Evolutionary conservation across 1,140 invertebrate species (phyloP), one percentile per base, ranked within the genome.

Genomic region (Bicyclus anynana): DNA sequence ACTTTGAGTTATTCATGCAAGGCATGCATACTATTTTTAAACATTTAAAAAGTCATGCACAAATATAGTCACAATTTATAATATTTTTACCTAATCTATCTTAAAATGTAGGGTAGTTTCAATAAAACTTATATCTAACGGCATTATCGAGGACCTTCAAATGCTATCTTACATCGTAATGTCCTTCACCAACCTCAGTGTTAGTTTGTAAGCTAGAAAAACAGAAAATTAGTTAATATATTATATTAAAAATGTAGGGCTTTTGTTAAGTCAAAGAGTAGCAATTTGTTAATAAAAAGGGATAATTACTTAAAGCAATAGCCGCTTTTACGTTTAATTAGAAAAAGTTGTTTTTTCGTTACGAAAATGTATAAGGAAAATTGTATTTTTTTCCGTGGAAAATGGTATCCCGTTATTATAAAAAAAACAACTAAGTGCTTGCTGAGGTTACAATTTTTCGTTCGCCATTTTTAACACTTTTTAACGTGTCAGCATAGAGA

Each of bases 181-280:
- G 62, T 77, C 80, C 81, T 65, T 76, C 72, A 81, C 77, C 80
- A 56, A 65, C 68, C 17, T 70, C 71, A 61, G 49, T 72, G 80
- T 88, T 88, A 88, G 85, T 88, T 76, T 72, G 74, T 69, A 87
- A 80, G 82, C 85, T 88, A 88, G 71, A 87, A 88, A 85, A 59
- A 71, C 54, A 81, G 53, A 75, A 77, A 65, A 57, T 65, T 65
- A 62, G 44, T 47, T 47, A 47, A 27, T 44, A 4, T 5, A 20
- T 5, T 44, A 7, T 5, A 16, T 44, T 44, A 20, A 44, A 44
- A 44, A 44, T 6, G 20, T 44, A 40, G 13, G 4, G 10, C 10
- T 38, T 17, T 17, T 16, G 14, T 5, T 3, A 17, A 16, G 37
- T 38, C 16, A 16, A 38, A 38, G 37, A 38, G 16, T 16, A 38